Conservation (phyloP, 35 echinoderm and acorn worm genomes). For the Amphiura filiformis region DNA sequence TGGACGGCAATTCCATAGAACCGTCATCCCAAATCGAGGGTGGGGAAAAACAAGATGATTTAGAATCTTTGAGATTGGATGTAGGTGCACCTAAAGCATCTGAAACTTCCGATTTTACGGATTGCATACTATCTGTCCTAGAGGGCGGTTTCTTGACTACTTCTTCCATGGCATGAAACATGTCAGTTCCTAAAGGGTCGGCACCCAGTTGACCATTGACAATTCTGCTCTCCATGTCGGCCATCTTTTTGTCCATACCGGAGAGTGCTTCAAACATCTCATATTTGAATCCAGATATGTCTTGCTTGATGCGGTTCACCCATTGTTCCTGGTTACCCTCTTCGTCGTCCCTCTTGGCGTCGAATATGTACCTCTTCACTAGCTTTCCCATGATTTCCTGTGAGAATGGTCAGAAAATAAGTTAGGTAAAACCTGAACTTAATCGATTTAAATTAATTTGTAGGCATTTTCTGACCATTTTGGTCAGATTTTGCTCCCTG, state of each 20-base stretch:
- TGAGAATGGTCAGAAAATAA: no score
- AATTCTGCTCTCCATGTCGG: constrained; percentile 82
- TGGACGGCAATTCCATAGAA: constrained; percentile 31
- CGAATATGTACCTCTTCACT: constrained; percentile 86
- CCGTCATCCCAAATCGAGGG: constrained; percentile 69
- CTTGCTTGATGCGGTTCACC: constrained; percentile 91
- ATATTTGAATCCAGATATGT: constrained; percentile 98
- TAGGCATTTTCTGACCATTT: no score
- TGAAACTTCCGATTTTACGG: constrained; percentile 75
- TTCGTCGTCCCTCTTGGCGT: constrained; percentile 86
- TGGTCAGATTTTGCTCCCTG: no score
- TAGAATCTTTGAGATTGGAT: constrained; percentile 53
- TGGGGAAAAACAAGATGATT: constrained; percentile 10
- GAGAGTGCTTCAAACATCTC: constrained; percentile 98
- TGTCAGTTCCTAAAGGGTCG: constrained; percentile 55
- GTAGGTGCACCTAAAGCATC: constrained; percentile 53
- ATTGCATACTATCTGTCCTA: constrained; percentile 85
- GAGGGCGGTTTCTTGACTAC: constrained; percentile 65
- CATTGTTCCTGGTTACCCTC: constrained; percentile 93
- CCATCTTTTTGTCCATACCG: constrained; percentile 94
- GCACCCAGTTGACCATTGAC: constrained; percentile 45
- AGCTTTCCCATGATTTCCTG: constrained; percentile 89
- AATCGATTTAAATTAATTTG: no score
- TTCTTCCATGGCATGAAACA: constrained; percentile 87
- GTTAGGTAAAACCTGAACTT: no score